Evolutionary conservation across 2,797 vertebrate species (phyloP).

Genomic region (Brachyrhaphis roseni): DNA sequence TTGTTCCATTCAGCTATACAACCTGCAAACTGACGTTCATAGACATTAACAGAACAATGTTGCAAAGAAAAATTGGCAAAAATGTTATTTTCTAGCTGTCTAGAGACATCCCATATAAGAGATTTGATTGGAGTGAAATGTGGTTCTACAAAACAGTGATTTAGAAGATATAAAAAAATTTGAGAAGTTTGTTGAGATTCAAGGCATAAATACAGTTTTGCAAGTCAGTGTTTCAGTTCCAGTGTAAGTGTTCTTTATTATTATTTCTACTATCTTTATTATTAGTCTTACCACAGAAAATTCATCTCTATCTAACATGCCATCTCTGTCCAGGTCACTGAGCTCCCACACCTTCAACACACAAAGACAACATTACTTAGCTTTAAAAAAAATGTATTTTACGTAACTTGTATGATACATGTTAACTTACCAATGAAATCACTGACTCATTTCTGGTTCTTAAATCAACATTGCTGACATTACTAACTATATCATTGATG

Average conservation of each 20-base stretch:
- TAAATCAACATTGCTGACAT: slow-evolving; percentile 14
- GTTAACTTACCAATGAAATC: neutral
- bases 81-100: neutral
- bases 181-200: neutral
- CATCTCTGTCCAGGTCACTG: slow-evolving; percentile 96
- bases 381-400: slow-evolving; percentile 14
- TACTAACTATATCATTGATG: neutral
- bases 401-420: neutral
- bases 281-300: slow-evolving; percentile 91
- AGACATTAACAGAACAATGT: neutral
- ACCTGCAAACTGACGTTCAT: neutral
- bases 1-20: slow-evolving; percentile 11
- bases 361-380: slow-evolving; percentile 30
- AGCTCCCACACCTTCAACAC: slow-evolving; percentile 93
- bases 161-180: neutral
- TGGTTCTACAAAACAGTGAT: neutral
- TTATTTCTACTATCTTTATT: neutral
- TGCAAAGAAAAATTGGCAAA: neutral
- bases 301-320: slow-evolving; percentile 97
- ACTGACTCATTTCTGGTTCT: slow-evolving; percentile 8
- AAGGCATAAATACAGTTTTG: neutral
- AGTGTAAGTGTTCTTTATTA: neutral
- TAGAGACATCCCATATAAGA: neutral
- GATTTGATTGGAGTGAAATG: neutral
- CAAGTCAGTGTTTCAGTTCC: neutral